Percentiles rank a stretch among this genome's conserved stretches.
phyloP scores from a whole-genome alignment of 2,113 vertebrate species.

The Cynocephalus volans region DNA sequence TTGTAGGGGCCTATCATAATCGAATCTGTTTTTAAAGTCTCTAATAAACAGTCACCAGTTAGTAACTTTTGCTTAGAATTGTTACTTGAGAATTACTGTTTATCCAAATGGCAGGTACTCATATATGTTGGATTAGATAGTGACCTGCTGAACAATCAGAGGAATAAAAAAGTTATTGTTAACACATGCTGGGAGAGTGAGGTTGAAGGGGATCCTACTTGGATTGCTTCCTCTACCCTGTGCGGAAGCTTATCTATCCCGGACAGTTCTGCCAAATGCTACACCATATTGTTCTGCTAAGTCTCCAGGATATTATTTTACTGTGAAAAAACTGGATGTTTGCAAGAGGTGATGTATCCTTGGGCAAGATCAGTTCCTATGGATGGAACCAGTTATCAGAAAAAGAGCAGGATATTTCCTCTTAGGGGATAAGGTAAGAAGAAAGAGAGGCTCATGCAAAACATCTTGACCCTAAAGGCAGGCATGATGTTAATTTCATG shows the following conservation, averaged over 20 bases:
- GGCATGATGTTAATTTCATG: not conserved
- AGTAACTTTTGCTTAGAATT: not conserved
- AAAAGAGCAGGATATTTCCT: not conserved
- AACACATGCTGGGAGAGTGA: not conserved
- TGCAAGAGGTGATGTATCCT: not conserved
- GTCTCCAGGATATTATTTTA: not conserved
- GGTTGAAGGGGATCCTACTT: not conserved
- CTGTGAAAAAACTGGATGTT: not conserved
- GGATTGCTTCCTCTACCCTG: not conserved
- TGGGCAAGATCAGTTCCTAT: not conserved
- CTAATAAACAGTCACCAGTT: not conserved
- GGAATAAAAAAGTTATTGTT: not conserved
- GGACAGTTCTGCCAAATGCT: not conserved
- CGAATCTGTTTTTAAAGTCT: not conserved
- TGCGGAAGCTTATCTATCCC: not conserved
- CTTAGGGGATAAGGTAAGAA: not conserved
- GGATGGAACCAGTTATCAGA: not conserved
- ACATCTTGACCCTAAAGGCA: no score
- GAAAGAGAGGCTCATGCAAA: not conserved
- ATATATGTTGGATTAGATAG: not conserved
- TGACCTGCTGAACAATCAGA: not conserved
- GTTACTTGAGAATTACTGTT: not conserved
- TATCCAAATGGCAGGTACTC: not conserved
- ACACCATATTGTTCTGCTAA: not conserved
- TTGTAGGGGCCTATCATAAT: not conserved